A percentile compares a stretch with the other conserved stretches of the same genome.
Conservation (phyloP, 2,113 vertebrate species). For the Spilogale gracilis region DNA sequence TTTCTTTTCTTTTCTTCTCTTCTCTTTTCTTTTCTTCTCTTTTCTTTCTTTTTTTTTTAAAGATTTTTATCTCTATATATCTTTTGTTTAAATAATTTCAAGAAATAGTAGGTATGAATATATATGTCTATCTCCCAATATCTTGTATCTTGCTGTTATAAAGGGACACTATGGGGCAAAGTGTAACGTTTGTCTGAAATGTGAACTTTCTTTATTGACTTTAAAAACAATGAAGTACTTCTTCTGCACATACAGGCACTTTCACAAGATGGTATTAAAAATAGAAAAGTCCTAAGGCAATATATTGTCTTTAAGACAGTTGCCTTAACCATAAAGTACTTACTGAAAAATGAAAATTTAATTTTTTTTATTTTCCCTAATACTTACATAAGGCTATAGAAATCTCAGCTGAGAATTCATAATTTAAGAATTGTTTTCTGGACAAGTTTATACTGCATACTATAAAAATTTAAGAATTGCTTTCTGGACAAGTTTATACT, state of each 20-base stretch:
- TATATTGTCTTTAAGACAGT: not conserved
- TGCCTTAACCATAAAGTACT: not conserved
- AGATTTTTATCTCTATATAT: not conserved
- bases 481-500: not conserved
- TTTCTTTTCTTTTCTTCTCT: too few species aligned
- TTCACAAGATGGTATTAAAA: not conserved
- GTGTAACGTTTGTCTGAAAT: not conserved
- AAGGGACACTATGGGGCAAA: not conserved
- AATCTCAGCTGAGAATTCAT: not conserved
- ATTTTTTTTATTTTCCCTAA: not conserved
- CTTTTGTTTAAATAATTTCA: not conserved
- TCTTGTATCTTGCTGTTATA: not conserved
- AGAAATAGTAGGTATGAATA: not conserved
- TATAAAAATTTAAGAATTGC: not conserved
- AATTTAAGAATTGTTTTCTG: not conserved
- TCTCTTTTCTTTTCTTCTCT: too few species aligned
- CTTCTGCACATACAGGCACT: not conserved
- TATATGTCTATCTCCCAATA: not conserved
- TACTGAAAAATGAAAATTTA: not conserved
- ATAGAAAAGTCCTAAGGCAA: not conserved
- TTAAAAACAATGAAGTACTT: not conserved
- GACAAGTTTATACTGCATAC: not conserved
- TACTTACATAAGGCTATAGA: not conserved
- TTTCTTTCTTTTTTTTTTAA: too few species aligned
- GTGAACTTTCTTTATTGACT: not conserved